These are phyloP conservation scores for Malacoctenus gilli DNA, from an alignment of 2,797 vertebrate genomes.

Conservation along the genomic window DNA sequence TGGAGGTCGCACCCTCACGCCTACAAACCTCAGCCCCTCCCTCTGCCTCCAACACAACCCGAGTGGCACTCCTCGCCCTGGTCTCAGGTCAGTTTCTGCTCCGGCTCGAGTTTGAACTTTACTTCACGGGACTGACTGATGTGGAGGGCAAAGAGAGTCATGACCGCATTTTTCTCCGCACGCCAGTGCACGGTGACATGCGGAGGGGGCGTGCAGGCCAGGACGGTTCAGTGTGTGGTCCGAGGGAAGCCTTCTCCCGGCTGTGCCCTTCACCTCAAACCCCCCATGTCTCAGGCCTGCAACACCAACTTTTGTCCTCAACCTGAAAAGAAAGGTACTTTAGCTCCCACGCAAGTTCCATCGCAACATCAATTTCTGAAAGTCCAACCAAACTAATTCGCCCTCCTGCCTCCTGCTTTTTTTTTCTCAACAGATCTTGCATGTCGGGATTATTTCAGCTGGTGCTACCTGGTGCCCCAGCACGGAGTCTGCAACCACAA, in stretches of 20 bases:
- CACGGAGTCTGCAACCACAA: conserved; percentile 87
- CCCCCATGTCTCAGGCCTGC: conserved; percentile 83
- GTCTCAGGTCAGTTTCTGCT: conserved; percentile 82
- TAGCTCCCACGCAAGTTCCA: too few species aligned
- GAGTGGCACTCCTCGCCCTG: conserved; percentile 86
- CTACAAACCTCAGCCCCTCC: conserved; percentile 43
- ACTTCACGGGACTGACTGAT: too few species aligned
- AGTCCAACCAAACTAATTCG: too few species aligned
- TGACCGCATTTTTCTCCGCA: too few species aligned
- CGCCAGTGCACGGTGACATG: conserved; percentile 90
- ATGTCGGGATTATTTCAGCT: conserved; percentile 86
- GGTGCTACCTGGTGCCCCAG: conserved; percentile 89
- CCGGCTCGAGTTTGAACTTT: too few species aligned
- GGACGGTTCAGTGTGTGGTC: conserved; percentile 84
- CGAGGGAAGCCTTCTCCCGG: conserved; percentile 75
- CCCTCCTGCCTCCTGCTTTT: background rate
- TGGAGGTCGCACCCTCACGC: conserved; percentile 45
- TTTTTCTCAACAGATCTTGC: conserved; percentile 69
- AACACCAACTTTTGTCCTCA: conserved; percentile 88
- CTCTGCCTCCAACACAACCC: conserved; percentile 50
- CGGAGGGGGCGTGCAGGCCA: conserved; percentile 87
- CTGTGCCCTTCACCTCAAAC: conserved; percentile 81
- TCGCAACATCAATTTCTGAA: background rate
- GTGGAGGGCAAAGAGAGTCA: too few species aligned
- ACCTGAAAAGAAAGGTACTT: conserved; percentile 76